Base-by-base conservation (phyloP, 2,797 vertebrate genomes). In the Argentina silus region DNA sequence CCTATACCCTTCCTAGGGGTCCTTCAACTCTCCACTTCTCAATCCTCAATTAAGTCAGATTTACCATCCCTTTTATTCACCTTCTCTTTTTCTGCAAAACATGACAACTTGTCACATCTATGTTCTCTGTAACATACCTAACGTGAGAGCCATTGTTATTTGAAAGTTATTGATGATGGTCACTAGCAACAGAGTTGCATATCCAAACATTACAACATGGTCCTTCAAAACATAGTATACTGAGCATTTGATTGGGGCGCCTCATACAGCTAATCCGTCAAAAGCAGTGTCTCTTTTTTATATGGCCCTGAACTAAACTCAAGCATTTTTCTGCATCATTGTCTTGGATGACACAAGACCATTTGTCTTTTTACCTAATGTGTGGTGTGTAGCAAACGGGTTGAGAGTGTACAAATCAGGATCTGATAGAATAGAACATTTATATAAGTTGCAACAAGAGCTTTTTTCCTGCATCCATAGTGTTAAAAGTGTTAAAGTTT, bases 131-230 rank as follows among this genome's bases (percentile, higher is more conserved):
- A n/a, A 3, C 43, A 17, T 3, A 14, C 10, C 1, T 17, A 44
- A 8, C 4, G 62, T 3, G 8, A n/a, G 21, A 36, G 1, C 21
- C 59, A 42, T 59, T 59, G 61, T 44, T 45, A 10, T 44, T 21
- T 43, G 10, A 14, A 36, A 36, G 23, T 60, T 27, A 42, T 61
- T 36, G 7, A 14, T 15, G 6, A 11, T 36, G 15, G 42, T 63
- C 14, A 53, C 51, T 53, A 15, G 51, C 14, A 15, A 44, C 61
- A 45, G 59, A 27, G 59, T 21, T 50, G 21, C 17, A 67, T 48
- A 67, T 67, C 19, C 45, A 67, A 67, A 67, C 66, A 67, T 55
- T 53, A 67, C 66, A 17, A 53, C 66, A 53, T 67, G 14, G 43
- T 19, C 21, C 10, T 9, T 53, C 15, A 55, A 55, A 53, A 67